These are phyloP conservation scores for Anoura caudifer DNA, from an alignment of 2,113 vertebrate genomes.

Conservation along the genomic window DNA sequence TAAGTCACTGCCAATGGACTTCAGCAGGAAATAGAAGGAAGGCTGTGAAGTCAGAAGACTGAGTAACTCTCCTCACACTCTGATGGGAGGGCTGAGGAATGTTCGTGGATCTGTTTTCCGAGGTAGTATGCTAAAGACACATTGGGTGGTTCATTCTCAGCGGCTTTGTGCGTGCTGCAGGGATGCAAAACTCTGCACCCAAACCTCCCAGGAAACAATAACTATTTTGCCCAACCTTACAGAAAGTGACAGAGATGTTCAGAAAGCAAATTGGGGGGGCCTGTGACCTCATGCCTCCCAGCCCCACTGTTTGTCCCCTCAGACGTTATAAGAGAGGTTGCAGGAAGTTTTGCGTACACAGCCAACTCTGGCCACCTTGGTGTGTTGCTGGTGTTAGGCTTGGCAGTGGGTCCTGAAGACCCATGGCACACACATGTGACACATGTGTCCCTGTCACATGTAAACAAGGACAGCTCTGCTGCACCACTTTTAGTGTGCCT, in stretches of 20 bases:
- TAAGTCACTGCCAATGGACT: background rate
- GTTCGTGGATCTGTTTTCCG: background rate
- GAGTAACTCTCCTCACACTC: background rate
- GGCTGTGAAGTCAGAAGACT: background rate
- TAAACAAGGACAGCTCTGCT: background rate
- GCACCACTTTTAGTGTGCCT: background rate
- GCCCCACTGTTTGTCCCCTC: background rate
- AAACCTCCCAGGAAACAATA: background rate
- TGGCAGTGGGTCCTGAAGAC: background rate
- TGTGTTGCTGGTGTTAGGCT: accelerated
- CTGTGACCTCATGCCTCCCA: too few species aligned
- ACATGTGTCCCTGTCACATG: background rate
- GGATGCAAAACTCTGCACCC: background rate
- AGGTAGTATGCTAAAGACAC: background rate
- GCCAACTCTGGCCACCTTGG: background rate
- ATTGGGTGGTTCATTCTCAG: background rate
- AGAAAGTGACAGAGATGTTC: background rate
- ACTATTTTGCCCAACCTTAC: background rate
- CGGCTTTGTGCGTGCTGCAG: background rate
- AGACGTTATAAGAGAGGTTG: background rate
- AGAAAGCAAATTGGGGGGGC: background rate
- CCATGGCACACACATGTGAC: accelerated
- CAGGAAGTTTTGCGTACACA: background rate
- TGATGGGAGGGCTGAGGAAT: background rate
- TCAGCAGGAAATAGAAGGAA: background rate